Evolutionary conservation across 2,113 vertebrate genomes (phyloP).

Genomic region (Smithornis capensis): DNA sequence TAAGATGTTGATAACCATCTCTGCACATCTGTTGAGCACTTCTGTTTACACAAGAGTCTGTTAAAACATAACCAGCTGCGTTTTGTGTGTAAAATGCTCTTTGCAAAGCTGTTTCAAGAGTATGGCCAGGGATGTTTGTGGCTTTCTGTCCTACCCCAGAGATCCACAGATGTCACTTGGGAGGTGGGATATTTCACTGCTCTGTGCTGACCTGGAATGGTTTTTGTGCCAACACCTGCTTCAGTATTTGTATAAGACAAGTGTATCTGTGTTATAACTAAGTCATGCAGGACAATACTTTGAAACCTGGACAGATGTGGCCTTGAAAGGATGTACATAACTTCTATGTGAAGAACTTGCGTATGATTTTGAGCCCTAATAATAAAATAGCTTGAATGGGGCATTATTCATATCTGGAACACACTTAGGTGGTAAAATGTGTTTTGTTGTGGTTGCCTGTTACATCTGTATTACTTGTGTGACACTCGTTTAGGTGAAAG

Average conservation of each 20-base stretch:
- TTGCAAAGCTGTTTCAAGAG: not conserved
- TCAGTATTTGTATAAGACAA: not conserved
- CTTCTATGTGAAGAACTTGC: not conserved
- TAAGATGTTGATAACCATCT: not conserved
- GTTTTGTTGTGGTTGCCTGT: not conserved
- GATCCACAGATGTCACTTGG: not conserved
- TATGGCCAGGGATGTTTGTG: not conserved
- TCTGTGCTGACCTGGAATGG: not conserved
- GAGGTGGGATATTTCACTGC: not conserved
- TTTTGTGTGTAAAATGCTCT: not conserved
- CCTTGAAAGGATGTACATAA: not conserved
- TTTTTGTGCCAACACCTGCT: not conserved
- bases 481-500: not conserved
- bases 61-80: constrained; percentile 29
- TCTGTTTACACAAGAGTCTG: not conserved
- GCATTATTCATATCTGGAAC: not conserved
- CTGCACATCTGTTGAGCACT: constrained; percentile 18
- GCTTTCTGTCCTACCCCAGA: not conserved
- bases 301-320: not conserved
- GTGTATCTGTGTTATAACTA: not conserved
- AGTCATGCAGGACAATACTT: not conserved
- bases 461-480: not conserved
- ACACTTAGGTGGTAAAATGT: not conserved
- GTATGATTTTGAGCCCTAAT: not conserved
- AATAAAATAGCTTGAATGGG: not conserved